A percentile compares a stretch with the other conserved stretches of the same genome.
These are phyloP conservation scores for Archilochus colubris DNA, from an alignment of 2,113 vertebrate species.

Conservation along the genomic window DNA sequence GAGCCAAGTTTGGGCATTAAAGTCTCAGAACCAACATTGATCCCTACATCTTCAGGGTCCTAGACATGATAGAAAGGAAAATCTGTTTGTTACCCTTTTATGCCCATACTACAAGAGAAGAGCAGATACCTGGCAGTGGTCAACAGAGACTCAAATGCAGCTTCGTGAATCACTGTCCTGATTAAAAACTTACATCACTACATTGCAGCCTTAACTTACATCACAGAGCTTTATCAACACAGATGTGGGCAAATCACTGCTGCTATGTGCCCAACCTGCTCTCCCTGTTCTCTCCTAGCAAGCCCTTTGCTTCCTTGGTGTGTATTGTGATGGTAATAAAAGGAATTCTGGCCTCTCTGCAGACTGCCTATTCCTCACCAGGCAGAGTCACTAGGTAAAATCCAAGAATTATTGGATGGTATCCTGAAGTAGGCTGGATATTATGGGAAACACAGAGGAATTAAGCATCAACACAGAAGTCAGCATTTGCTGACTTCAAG, in stretches of 20 bases:
- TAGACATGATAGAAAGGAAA: background rate
- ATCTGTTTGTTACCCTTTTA: background rate
- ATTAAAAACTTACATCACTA: background rate
- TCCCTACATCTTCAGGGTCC: background rate
- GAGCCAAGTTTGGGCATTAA: background rate
- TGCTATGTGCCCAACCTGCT: background rate
- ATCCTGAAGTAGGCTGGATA: background rate
- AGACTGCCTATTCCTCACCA: background rate
- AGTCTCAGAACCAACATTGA: background rate
- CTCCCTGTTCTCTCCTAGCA: background rate
- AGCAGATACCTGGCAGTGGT: background rate
- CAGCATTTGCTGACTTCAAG: background rate
- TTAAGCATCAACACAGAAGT: background rate
- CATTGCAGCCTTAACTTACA: background rate
- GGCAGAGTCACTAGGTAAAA: background rate
- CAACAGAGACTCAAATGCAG: background rate
- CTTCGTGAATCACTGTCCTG: background rate
- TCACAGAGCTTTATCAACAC: background rate
- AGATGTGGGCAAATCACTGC: accelerated
- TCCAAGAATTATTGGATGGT: accelerated
- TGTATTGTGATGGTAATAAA: background rate
- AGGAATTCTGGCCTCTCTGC: background rate
- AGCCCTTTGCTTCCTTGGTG: background rate
- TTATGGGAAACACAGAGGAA: background rate
- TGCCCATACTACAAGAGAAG: background rate